phyloP scores from a whole-genome alignment of 2,113 vertebrate genomes.

The Formicarius rufipectus region DNA sequence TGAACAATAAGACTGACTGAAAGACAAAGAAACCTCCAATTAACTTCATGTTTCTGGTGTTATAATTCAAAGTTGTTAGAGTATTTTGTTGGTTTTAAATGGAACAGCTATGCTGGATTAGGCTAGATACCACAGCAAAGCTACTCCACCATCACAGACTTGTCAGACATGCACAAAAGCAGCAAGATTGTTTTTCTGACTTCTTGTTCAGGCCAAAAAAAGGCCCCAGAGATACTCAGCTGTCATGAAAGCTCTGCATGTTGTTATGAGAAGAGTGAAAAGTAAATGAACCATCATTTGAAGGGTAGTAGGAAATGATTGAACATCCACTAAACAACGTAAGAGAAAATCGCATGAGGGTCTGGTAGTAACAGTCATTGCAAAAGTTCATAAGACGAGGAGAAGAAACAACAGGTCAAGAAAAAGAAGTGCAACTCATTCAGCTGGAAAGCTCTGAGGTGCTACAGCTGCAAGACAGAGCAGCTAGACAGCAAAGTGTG shows the following conservation, averaged over 20 bases:
- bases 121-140: neutral
- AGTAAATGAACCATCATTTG: neutral
- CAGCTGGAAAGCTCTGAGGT: neutral
- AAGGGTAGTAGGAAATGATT: slow-evolving; percentile 1
- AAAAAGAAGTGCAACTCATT: neutral
- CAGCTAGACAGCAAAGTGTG: neutral
- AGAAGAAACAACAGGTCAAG: neutral
- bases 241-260: neutral
- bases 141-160: neutral
- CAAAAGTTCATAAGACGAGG: neutral
- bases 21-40: neutral
- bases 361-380: neutral
- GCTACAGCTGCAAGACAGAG: neutral
- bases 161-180: neutral
- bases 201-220: neutral
- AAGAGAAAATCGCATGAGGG: neutral
- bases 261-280: neutral
- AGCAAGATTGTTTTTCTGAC: neutral
- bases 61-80: neutral
- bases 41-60: neutral
- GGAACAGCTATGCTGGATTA: neutral
- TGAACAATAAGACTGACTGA: neutral
- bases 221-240: neutral
- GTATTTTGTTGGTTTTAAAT: neutral
- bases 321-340: slow-evolving; percentile 2